Conservation (phyloP, 2,888 invertebrate genomes). For the Falcaria lacertinaria region DNA sequence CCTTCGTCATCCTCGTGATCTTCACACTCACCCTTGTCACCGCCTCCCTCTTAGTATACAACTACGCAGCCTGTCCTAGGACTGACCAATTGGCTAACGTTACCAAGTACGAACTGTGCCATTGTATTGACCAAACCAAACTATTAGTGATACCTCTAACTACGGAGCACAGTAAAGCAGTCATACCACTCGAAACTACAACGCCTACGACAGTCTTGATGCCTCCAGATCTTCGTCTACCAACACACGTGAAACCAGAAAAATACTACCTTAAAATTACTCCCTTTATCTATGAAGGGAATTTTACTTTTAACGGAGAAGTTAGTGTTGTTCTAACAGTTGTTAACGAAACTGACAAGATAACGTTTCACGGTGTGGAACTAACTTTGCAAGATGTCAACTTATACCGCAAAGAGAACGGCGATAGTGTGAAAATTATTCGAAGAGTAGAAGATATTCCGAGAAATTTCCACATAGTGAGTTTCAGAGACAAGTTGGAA, state of each 20-base stretch:
- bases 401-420: conserved; percentile 66
- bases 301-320: conserved; percentile 89
- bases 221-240: conserved; percentile 82
- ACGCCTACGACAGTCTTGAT: conserved; percentile 26
- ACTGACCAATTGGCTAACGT: conserved; percentile 66
- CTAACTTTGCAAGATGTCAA: conserved; percentile 81
- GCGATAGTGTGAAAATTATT: conserved; percentile 44
- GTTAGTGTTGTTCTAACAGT: conserved; percentile 82
- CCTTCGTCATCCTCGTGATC: conserved; percentile 80
- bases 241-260: conserved; percentile 83
- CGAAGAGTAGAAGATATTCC: conserved; percentile 76
- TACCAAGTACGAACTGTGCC: conserved; percentile 65
- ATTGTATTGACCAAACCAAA: conserved; percentile 59
- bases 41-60: conserved; percentile 87
- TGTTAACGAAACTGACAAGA: conserved; percentile 80
- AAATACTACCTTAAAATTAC: conserved; percentile 85
- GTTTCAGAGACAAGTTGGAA: conserved; percentile 77
- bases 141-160: conserved; percentile 60
- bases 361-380: conserved; percentile 88
- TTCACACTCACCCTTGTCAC: conserved; percentile 83
- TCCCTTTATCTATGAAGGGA: conserved; percentile 86
- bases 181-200: conserved; percentile 52
- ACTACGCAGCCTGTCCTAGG: conserved; percentile 84
- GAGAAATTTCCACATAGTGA: conserved; percentile 85
- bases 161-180: conserved; percentile 58